A percentile compares a stretch with the other conserved stretches of the same genome.
Evolutionary conservation across 2,888 invertebrate species (phyloP).

Genomic region (Neoaliturus tenellus): DNA sequence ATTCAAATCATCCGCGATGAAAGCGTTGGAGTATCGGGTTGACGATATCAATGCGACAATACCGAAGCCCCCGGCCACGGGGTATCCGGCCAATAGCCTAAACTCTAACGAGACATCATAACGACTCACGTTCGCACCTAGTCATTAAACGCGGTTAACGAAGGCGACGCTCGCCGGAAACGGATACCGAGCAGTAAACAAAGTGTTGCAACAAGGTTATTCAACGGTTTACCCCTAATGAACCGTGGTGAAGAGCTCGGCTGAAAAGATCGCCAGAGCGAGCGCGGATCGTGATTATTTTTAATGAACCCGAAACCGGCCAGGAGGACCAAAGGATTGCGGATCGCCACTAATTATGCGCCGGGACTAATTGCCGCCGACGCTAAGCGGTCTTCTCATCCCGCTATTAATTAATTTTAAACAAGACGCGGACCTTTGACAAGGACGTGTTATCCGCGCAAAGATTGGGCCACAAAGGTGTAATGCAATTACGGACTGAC

Average conservation of each 20-base stretch:
- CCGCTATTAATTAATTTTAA: conserved; percentile 50
- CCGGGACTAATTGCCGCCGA: conserved; percentile 29
- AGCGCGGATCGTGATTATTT: conserved; percentile 56
- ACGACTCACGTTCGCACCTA: conserved; percentile 6
- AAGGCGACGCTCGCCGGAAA: not conserved
- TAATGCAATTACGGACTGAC: conserved; percentile 1
- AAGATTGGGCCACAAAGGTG: not conserved
- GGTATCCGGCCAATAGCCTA: not conserved
- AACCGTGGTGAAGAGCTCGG: conserved; percentile 18
- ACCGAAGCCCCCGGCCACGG: too few relatives aligned
- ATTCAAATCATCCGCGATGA: too few relatives aligned
- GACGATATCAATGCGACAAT: too few relatives aligned
- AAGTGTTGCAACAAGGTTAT: conserved; percentile 32
- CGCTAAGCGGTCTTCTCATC: conserved; percentile 31
- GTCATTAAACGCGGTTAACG: conserved; percentile 24
- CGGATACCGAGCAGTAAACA: not conserved
- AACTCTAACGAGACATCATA: not conserved
- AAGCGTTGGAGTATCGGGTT: too few relatives aligned
- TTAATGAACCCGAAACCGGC: conserved; percentile 58
- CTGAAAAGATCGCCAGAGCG: conserved; percentile 42
- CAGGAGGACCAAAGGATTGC: not conserved
- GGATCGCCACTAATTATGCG: conserved; percentile 21
- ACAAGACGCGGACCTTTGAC: conserved; percentile 22
- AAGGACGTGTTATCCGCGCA: not conserved
- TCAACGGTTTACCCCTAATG: conserved; percentile 38